Evolutionary conservation across 2,888 invertebrate genomes (phyloP).

Genomic region (Tridacna crocea): DNA sequence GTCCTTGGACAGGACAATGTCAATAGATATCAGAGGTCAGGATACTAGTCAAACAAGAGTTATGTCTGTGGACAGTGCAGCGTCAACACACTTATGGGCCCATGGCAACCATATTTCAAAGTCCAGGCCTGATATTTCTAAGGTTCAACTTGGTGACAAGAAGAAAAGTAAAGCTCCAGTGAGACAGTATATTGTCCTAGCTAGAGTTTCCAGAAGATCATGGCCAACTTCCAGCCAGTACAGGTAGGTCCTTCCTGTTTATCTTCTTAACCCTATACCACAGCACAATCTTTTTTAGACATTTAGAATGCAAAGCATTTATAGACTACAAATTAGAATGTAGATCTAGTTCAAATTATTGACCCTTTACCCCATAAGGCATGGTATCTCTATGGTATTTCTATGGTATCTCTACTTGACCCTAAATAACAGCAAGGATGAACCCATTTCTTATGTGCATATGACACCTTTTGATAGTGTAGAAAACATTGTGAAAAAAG

Average conservation of each 20-base stretch:
- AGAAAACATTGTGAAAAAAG: no score
- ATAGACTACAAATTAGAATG: no score
- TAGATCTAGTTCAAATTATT: no score
- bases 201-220: slow-evolving; percentile 42
- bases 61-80: slow-evolving; percentile 42
- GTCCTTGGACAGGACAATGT: slow-evolving; percentile 52
- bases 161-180: slow-evolving; percentile 24
- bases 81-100: slow-evolving; percentile 37
- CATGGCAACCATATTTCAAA: slow-evolving; percentile 32
- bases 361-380: no score
- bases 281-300: no score
- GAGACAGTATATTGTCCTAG: slow-evolving; percentile 32
- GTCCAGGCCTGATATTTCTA: neutral
- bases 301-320: no score
- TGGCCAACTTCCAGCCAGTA: slow-evolving; percentile 38
- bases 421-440: no score
- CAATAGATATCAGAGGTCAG: slow-evolving; percentile 30
- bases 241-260: slow-evolving; percentile 12
- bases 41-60: neutral
- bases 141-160: slow-evolving; percentile 5
- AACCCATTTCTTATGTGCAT: no score
- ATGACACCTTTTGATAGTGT: no score
- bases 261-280: no score
- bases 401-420: no score
- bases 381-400: no score